Conservation (phyloP, 2,888 invertebrate species). For the Lasioglossum marginatum region DNA sequence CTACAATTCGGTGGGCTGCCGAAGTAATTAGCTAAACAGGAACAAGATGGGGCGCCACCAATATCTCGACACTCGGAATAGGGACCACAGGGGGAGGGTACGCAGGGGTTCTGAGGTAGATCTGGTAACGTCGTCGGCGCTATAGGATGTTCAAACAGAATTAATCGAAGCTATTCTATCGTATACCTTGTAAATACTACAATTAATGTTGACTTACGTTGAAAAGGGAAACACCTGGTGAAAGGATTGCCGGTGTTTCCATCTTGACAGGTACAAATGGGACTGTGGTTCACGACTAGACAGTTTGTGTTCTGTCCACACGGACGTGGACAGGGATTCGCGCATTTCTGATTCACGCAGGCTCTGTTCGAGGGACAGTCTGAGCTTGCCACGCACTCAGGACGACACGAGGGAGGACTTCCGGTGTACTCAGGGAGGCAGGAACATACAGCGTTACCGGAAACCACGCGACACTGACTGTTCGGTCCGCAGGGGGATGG, state of each 20-base stretch:
- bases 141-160: neutral
- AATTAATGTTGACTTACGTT: slow-evolving; percentile 82
- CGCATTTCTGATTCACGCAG: slow-evolving; percentile 86
- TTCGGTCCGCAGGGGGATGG: slow-evolving; percentile 91
- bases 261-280: slow-evolving; percentile 84
- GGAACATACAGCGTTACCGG: slow-evolving; percentile 88
- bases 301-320: slow-evolving; percentile 83
- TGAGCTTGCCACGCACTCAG: slow-evolving; percentile 86
- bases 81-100: slow-evolving; percentile 89
- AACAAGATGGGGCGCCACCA: slow-evolving; percentile 89
- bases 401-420: slow-evolving; percentile 86
- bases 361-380: slow-evolving; percentile 87
- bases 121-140: slow-evolving; percentile 31
- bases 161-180: neutral
- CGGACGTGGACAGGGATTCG: slow-evolving; percentile 87
- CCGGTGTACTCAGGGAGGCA: slow-evolving; percentile 87
- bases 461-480: slow-evolving; percentile 88
- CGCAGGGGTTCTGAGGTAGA: slow-evolving; percentile 77
- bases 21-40: slow-evolving; percentile 89
- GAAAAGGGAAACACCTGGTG: slow-evolving; percentile 76
- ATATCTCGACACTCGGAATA: slow-evolving; percentile 91
- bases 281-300: slow-evolving; percentile 81
- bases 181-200: neutral
- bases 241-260: slow-evolving; percentile 85
- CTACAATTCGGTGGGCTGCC: slow-evolving; percentile 92